Base-by-base conservation (phyloP, 1,140 invertebrate species). In the Cydia amplana region DNA sequence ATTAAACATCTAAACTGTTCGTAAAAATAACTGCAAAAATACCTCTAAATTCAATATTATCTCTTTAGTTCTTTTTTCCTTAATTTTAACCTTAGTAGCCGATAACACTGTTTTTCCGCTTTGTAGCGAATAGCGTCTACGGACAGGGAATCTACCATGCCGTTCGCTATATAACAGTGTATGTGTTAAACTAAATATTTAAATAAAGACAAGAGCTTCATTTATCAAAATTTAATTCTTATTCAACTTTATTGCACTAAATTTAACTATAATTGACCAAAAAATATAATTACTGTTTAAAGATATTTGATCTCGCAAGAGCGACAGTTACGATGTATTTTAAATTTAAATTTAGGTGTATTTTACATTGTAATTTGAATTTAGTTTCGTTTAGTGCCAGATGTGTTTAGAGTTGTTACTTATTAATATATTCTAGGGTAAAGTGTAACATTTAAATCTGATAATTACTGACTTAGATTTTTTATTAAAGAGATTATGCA, bases 331-430 rank as follows among this genome's bases (percentile, higher is more conserved):
- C 23, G 5, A 55, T n/a, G 51, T 18, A 55, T 49, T 49, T 49
- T 49, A 46, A 46, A 46, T 51, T n/a, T 51, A 55, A 55, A 55
- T 6, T 55, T 20, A 55, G 16, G 9, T 55, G n/a, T 55, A 55
- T 55, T 55, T 55, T 55, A 49, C 46, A 49, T 49, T 28, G 4
- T 28, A 25, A 23, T 18, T 72, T 40, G 10, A 72, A 49, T 20
- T 46, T 49, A 72, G 70, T 72, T 72, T 72, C 70, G 70, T 72
- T 43, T 72, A 43, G 70, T 72, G 70, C 70, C 70, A 72, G 70
- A 72, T 67, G 64, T 67, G 28, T 67, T 67, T 32, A 67, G 16
- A 67, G 32, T 32, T 67, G 64, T 67, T 67, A 67, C 64, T 67
- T 67, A 67, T 32, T 67, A 67, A 67, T 67, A 67, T 67, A 67